Base-by-base conservation (phyloP, 2,888 invertebrate species). In the Rhagonycha lutea region DNA sequence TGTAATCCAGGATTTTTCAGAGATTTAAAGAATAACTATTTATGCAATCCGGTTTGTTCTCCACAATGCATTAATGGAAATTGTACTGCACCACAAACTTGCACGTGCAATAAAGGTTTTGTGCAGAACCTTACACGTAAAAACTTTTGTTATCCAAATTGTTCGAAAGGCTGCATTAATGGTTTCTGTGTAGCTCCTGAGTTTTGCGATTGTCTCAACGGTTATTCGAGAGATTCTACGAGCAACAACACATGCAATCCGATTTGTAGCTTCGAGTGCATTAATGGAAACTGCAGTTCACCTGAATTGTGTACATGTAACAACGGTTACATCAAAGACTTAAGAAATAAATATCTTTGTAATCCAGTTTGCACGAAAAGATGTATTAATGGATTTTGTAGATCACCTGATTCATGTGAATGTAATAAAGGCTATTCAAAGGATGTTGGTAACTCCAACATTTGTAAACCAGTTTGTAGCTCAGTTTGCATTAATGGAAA, bases 261-360 rank as follows among this genome's bases (percentile, higher is more conserved):
- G 18, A 2, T 18, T 18, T 18, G 18, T 18, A 18, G 18, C 2
- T 18, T 2, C 18, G 2, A 18, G 18, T 18, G 18, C 2, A 18
- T 18, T 18, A 18, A 18, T 18, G 18, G 18, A 18, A 73, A 76
- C 12, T 88, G 88, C 73, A 81, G 81, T 0, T 82, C 82, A 3
- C 87, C 87, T 0, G 84, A 86, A 32, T 80, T 69, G 2, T 88
- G 89, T 72, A 79, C 81, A 12, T 92, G 92, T 79, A 89, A 90
- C 73, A 78, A 86, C 12, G 92, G 92, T 61, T 91, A 62, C 60
- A 3, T 11, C 14, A 32, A 47, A 23, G 60, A 65, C 47, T n/a
- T 23, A 18, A 75, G 77, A 12, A 72, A 75, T 18, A 74, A 78
- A 11, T 83, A n/a, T 11, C 10, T 47, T 0, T 81, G 81, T 65